Evolutionary conservation across 1,140 invertebrate genomes (phyloP), one percentile per base, ranked within the genome.

Genomic region (Drosophila kohkoa): DNA sequence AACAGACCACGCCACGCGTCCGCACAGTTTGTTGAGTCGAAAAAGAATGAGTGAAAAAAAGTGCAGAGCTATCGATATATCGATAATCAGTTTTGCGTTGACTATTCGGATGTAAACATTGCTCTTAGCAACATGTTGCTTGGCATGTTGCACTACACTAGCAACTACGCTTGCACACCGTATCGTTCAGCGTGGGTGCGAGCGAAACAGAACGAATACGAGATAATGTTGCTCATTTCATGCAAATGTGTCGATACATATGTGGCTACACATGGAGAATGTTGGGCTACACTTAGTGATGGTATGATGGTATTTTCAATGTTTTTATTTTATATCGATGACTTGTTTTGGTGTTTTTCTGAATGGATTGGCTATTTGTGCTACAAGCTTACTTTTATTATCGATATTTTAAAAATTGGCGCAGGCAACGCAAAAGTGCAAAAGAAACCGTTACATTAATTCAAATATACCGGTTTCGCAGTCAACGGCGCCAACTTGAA

Each of bases 1-100:
- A 74, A 62, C 71, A 69, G 65, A 74, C 48, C 71, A 74, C 65
- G 71, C 71, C 71, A 74, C 71, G 71, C 71, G 71, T 74, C 71
- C 65, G 71, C 57, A 69, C 71, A 55, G 71, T 68, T 74, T 68
- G 71, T 68, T 68, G 71, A 60, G 43, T 68, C 71, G 55, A 51
- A 74, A 74, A 74, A 74, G 71, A 74, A 74, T 74, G 71, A 74
- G 64, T 45, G 46, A 35, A 67, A 58, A 58, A 38, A 45, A 28
- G 8, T 5, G 35, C 20, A 7, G 46, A n/a, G 10, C 5, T 69
- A 69, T 74, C 71, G 71, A 74, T 74, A 74, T 68, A 74, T 69
- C 65, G 71, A 74, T 69, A 69, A 25, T 32, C 5, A 43, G 2
- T n/a, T 15, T 11, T 43, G 30, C 25, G 16, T 5, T 41, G 60